Percentiles rank a stretch among this genome's conserved stretches.
These are phyloP conservation scores for Macrostomum lignano DNA, from an alignment of 1,140 invertebrate species.

Conservation along the genomic window DNA sequence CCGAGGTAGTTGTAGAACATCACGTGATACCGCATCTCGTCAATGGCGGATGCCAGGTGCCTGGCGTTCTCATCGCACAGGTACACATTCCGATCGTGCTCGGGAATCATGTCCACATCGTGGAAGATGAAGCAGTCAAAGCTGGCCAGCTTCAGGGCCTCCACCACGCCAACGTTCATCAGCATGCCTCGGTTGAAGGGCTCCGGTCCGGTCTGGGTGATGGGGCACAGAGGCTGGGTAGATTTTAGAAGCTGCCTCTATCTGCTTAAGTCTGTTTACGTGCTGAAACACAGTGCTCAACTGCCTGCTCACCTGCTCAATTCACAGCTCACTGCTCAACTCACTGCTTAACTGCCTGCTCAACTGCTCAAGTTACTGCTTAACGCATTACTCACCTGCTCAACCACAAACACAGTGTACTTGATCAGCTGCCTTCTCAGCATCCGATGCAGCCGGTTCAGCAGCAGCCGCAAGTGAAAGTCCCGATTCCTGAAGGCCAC, in stretches of 20 bases:
- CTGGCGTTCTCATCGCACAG: constrained; percentile 17
- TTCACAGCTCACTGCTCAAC: no score
- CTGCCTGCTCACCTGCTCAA: constrained; percentile 10
- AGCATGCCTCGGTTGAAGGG: constrained; percentile 20
- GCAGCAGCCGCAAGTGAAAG: constrained; percentile 19
- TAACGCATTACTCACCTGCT: constrained; percentile 34
- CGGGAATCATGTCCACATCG: constrained; percentile 12
- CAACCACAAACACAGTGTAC: constrained; percentile 21
- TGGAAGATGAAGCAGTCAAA: constrained; percentile 24
- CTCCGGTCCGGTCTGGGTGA: constrained; percentile 12
- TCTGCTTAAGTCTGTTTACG: neutral
- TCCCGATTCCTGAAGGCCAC: constrained; percentile 24
- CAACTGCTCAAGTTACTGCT: constrained; percentile 14
- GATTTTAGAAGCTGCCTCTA: neutral
- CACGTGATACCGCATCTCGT: constrained; percentile 12
- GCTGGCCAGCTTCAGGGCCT: constrained; percentile 12
- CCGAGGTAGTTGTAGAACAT: constrained; percentile 23
- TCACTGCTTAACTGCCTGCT: no score
- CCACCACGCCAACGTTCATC: constrained; percentile 20
- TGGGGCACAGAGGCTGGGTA: neutral
- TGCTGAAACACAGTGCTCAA: neutral
- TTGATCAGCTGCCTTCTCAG: constrained; percentile 16
- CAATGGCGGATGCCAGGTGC: constrained; percentile 18
- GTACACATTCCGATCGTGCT: constrained; percentile 11
- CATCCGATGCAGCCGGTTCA: constrained; percentile 19